Conservation (phyloP, 37 sponge, comb jelly and placozoan species). For the Hexactinellida sp. region DNA sequence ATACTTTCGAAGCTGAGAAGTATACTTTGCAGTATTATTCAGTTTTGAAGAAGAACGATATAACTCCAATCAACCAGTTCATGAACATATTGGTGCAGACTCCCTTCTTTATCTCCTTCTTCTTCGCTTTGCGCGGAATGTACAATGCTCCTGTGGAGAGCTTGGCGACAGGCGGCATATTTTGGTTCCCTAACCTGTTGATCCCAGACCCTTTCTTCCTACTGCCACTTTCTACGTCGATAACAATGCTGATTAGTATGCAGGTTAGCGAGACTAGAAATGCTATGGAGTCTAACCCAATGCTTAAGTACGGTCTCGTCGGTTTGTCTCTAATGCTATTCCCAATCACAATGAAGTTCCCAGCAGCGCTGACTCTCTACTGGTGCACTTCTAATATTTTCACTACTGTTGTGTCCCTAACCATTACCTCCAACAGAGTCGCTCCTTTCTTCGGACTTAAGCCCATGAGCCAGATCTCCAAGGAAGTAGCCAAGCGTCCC, state of each 20-base stretch:
- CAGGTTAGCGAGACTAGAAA: neutral
- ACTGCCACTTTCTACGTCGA: constrained; percentile 38
- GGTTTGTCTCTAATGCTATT: neutral
- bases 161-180: constrained; percentile 54
- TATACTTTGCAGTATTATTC: constrained; percentile 19
- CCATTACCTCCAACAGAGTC: neutral
- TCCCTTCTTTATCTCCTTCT: constrained; percentile 63
- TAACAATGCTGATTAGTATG: neutral
- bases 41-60: constrained; percentile 38
- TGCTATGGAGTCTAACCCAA: neutral
- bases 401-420: neutral
- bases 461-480: neutral
- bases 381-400: constrained; percentile 8
- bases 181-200: constrained; percentile 70
- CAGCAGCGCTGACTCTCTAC: neutral
- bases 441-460: neutral
- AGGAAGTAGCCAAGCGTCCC: neutral
- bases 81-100: constrained; percentile 40
- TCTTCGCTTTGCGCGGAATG: constrained; percentile 57
- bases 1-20: constrained; percentile 21
- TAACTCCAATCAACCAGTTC: constrained; percentile 44
- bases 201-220: constrained; percentile 61
- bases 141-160: constrained; percentile 39
- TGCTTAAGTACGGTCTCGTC: neutral
- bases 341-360: neutral